Conservation (phyloP, 2,797 vertebrate species). For the Anniella stebbinsi region DNA sequence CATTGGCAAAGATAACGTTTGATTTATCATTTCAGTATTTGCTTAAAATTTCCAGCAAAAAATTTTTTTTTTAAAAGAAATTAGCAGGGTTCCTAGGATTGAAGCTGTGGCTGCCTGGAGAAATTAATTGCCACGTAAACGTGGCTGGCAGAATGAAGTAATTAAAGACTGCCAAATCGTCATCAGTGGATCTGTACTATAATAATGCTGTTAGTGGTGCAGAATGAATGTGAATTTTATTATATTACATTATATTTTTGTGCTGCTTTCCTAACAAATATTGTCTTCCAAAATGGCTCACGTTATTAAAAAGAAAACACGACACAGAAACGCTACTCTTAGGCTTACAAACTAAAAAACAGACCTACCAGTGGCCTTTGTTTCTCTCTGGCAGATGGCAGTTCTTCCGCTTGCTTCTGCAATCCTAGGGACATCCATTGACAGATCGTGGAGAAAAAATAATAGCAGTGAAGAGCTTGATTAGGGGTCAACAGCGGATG, state of each 20-base stretch:
- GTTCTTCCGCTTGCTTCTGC: background rate
- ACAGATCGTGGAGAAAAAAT: background rate
- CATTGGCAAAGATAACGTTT: background rate
- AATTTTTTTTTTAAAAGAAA: background rate
- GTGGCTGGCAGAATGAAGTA: background rate
- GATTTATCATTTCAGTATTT: background rate
- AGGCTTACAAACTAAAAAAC: background rate
- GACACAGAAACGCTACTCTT: background rate
- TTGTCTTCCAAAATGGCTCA: background rate
- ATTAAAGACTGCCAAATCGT: background rate
- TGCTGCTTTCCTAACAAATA: background rate
- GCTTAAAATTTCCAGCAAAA: conserved; percentile 18
- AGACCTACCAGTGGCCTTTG: background rate
- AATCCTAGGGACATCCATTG: background rate
- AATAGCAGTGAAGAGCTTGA: background rate
- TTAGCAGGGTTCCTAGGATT: conserved; percentile 16
- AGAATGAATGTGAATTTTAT: background rate
- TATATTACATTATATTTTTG: background rate
- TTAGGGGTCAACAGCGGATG: background rate
- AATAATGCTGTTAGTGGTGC: background rate
- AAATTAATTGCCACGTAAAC: conserved; percentile 36
- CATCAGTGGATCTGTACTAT: background rate
- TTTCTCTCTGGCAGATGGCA: background rate
- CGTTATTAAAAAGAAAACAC: background rate
- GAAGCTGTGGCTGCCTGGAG: conserved; percentile 9